Evolutionary conservation across 2,888 invertebrate species (phyloP), one percentile per base, ranked within the genome.

Genomic region (Brenthis daphne): DNA sequence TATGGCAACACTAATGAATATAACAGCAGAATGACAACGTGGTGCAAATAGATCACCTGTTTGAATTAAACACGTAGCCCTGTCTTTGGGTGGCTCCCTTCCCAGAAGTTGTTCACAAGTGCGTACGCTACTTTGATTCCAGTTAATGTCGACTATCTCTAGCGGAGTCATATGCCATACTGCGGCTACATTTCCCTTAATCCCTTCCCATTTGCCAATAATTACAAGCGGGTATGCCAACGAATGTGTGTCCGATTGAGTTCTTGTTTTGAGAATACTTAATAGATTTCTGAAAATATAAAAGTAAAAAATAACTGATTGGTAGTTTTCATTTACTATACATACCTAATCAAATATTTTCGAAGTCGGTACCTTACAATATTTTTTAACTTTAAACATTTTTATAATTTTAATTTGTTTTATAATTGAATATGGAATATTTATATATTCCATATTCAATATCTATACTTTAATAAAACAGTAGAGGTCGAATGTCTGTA

Each of bases 21-120:
- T 74, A 1, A 95, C 95, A 33, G 37, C 20, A 24, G 16, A 6
- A 63, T 95, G 87, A 96, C 97, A 97, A 0, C 80, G 81, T 20
- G 96, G 94, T 1, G 84, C 81, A 20, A 94, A 93, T 43, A 82
- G 76, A 75, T 95, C 94, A 13, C 81, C 82, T 13, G 74, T 70
- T 20, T 29, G 56, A 5, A 65, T 29, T 57, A 65, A 13, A 43
- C 74, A 76, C 20, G 43, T 61, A 13, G 68, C 50, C 33, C 70
- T 61, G 63, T 71, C 60, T 50, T 50, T 69, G 13, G 20, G 43
- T 29, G 65, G 11, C 51, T 61, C 33, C 11, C 29, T 57, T 16
- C 61, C 57, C 1, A 65, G 20, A 47, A 69, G 33, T 6, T 29
- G n/a, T 20, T 47, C 43, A 51, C 61, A 69, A 14, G 56, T 65